Evolutionary conservation across 35 echinoderm and acorn worm genomes (phyloP).

Genomic region (Heliocidaris erythrogramma): DNA sequence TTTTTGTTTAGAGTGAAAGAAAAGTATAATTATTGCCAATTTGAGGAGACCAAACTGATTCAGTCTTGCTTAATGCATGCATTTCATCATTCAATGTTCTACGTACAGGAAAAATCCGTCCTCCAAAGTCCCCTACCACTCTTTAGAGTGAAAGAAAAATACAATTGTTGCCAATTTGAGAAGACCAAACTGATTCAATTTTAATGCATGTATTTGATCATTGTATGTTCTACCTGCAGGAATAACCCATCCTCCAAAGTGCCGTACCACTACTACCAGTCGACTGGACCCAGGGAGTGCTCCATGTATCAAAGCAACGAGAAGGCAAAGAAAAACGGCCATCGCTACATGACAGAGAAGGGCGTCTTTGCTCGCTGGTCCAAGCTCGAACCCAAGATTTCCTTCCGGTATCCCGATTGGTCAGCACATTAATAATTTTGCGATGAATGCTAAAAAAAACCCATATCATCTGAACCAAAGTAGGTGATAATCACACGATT

Average conservation of each 20-base stretch:
- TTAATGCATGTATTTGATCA: neutral
- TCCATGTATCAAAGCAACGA: slow-evolving; percentile 62
- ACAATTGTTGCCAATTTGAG: too few relatives aligned
- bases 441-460: neutral
- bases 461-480: neutral
- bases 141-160: too few relatives aligned
- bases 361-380: slow-evolving; percentile 76
- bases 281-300: slow-evolving; percentile 58
- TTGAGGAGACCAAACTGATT: too few relatives aligned
- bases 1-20: too few relatives aligned
- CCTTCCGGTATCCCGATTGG: slow-evolving; percentile 81
- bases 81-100: neutral
- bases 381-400: slow-evolving; percentile 48
- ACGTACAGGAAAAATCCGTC: slow-evolving; percentile 9
- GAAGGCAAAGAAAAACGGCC: slow-evolving; percentile 51
- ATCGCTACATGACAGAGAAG: slow-evolving; percentile 93
- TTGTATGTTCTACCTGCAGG: slow-evolving; percentile 33
- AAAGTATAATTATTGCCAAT: too few relatives aligned
- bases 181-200: too few relatives aligned
- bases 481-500: neutral
- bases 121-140: slow-evolving; percentile 63
- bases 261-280: slow-evolving; percentile 85
- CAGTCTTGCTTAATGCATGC: too few relatives aligned
- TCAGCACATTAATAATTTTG: neutral
- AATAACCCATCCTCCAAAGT: slow-evolving; percentile 34